These are phyloP conservation scores for Pachliopta kotzebuea DNA, from an alignment of 2,888 invertebrate species.

Conservation along the genomic window DNA sequence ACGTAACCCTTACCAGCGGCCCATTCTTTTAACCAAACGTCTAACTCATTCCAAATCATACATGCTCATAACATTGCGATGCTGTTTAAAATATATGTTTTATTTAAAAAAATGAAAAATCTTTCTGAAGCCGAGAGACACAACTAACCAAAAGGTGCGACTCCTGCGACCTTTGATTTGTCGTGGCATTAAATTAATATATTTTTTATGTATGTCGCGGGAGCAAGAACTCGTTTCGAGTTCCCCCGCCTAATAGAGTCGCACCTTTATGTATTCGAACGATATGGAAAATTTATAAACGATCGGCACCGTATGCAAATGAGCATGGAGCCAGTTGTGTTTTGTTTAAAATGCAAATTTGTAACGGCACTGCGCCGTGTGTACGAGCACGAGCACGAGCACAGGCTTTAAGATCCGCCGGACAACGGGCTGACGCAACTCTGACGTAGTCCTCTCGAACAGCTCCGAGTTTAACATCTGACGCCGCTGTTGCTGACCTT, in stretches of 20 bases:
- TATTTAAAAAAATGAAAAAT: too few relatives aligned
- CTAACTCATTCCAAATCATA: too few relatives aligned
- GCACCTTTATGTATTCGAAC: not conserved
- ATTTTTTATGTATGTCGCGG: too few relatives aligned
- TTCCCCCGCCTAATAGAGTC: not conserved
- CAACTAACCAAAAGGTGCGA: too few relatives aligned
- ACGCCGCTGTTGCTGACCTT: constrained; percentile 22
- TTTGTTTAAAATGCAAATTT: constrained; percentile 18
- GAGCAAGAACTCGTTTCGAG: not conserved
- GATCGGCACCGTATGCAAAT: constrained; percentile 21
- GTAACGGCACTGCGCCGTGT: constrained; percentile 20
- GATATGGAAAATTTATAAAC: constrained; percentile 24
- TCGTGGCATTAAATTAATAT: too few relatives aligned
- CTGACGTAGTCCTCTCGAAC: constrained; percentile 20
- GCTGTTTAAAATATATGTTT: too few relatives aligned
- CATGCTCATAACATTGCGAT: too few relatives aligned
- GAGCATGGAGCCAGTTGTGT: not conserved
- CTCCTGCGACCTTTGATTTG: too few relatives aligned
- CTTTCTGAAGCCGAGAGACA: too few relatives aligned
- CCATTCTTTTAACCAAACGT: too few relatives aligned
- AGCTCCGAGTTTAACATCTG: constrained; percentile 15
- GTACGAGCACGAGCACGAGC: not conserved
- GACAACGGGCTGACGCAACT: constrained; percentile 16
- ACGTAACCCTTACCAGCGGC: too few relatives aligned
- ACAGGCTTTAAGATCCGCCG: too few relatives aligned